Conservation (phyloP, 2,888 invertebrate genomes). For the Bruchidius siliquastri region DNA sequence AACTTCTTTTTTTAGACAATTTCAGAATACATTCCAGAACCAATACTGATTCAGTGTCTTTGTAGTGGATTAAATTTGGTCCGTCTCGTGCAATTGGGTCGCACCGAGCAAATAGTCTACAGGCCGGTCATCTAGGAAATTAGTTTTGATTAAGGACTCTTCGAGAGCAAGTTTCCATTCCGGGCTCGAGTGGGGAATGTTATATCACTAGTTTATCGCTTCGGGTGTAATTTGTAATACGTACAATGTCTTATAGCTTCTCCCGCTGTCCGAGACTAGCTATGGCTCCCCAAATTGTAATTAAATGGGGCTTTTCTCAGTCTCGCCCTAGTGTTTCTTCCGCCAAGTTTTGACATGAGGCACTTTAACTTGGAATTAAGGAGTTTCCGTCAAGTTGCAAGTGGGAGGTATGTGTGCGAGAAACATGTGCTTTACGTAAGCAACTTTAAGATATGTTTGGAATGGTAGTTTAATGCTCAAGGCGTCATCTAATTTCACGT, state of each 20-base stretch:
- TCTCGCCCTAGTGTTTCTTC: not conserved
- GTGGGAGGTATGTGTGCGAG: not conserved
- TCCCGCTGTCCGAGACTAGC: constrained; percentile 3
- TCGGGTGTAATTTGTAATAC: constrained; percentile 20
- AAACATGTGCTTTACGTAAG: not conserved
- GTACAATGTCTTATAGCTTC: constrained; percentile 16
- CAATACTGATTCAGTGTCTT: no score
- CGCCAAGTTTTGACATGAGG: not conserved
- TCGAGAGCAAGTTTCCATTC: constrained; percentile 21
- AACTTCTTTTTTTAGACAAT: no score
- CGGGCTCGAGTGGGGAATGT: constrained; percentile 14
- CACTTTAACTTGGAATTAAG: not conserved
- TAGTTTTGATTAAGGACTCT: constrained; percentile 44
- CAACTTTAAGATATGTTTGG: not conserved
- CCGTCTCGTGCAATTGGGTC: constrained; percentile 7
- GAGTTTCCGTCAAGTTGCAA: not conserved
- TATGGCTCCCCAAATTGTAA: not conserved
- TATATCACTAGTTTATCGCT: constrained; percentile 24
- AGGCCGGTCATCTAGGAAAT: constrained; percentile 42
- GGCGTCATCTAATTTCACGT: no score
- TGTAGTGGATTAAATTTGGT: not conserved
- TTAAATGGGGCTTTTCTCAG: constrained; percentile 6
- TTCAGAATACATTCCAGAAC: no score
- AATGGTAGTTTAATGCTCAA: not conserved
- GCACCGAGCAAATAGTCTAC: constrained; percentile 21